Conservation (phyloP, 2,113 vertebrate genomes). For the Butorides virescens region DNA sequence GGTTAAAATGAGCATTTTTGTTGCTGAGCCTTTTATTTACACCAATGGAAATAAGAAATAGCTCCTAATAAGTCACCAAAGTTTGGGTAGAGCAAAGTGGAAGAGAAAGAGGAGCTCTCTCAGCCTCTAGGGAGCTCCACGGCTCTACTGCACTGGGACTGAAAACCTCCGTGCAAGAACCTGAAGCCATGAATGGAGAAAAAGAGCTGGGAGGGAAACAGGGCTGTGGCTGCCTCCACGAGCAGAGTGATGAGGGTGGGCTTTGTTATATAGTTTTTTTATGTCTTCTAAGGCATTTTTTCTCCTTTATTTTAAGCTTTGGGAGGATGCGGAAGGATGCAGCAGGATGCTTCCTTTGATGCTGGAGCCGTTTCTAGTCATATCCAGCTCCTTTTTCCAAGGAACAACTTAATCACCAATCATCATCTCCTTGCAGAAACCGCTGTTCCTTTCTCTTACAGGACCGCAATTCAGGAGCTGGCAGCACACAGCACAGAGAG, state of each 20-base stretch:
- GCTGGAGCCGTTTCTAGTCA: not conserved
- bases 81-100: not conserved
- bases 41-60: not conserved
- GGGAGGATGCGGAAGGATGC: rapidly evolving
- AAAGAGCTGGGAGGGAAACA: not conserved
- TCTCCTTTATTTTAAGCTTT: not conserved
- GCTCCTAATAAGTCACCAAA: not conserved
- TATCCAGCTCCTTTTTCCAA: not conserved
- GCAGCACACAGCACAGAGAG: not conserved
- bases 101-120: not conserved
- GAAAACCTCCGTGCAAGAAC: not conserved
- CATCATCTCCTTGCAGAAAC: not conserved
- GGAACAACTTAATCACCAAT: not conserved
- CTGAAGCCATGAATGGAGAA: not conserved
- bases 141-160: not conserved
- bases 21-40: not conserved
- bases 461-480: not conserved
- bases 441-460: not conserved
- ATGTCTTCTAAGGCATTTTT: not conserved
- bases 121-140: not conserved
- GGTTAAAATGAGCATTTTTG: not conserved
- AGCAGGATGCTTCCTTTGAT: not conserved
- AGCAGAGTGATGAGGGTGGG: not conserved
- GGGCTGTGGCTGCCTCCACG: not conserved
- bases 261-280: not conserved